Evolutionary conservation across 2,113 vertebrate genomes (phyloP).

Genomic region (Lanius ludovicianus): DNA sequence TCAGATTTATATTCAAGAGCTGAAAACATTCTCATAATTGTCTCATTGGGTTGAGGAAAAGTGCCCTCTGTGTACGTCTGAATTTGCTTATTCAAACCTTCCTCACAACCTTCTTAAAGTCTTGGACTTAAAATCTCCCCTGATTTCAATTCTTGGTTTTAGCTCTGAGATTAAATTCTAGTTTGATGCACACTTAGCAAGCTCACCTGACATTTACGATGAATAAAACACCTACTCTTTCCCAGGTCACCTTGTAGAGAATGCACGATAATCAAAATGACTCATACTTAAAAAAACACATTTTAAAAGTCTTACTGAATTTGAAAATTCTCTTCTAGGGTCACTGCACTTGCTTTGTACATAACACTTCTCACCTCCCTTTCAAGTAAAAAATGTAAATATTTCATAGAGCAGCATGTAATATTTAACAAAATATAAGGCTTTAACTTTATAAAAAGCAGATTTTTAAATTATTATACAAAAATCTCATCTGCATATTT

Average conservation of each 20-base stretch:
- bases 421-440: background rate
- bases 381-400: background rate
- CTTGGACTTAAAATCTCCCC: conserved; percentile 9
- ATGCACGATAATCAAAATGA: background rate
- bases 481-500: background rate
- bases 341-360: background rate
- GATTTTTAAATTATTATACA: background rate
- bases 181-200: background rate
- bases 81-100: conserved; percentile 33
- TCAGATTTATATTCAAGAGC: background rate
- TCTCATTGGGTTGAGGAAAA: conserved; percentile 18
- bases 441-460: background rate
- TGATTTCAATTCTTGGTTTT: conserved; percentile 22
- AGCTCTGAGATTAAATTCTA: conserved; percentile 1
- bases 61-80: background rate
- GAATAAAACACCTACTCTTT: background rate
- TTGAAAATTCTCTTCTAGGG: background rate
- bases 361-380: background rate
- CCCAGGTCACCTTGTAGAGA: background rate
- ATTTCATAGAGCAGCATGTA: background rate
- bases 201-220: background rate
- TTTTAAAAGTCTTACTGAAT: background rate
- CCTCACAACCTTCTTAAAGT: background rate
- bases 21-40: background rate
- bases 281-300: background rate